Evolutionary conservation across 2,888 invertebrate species (phyloP).

Genomic region (Dusona sp.): DNA sequence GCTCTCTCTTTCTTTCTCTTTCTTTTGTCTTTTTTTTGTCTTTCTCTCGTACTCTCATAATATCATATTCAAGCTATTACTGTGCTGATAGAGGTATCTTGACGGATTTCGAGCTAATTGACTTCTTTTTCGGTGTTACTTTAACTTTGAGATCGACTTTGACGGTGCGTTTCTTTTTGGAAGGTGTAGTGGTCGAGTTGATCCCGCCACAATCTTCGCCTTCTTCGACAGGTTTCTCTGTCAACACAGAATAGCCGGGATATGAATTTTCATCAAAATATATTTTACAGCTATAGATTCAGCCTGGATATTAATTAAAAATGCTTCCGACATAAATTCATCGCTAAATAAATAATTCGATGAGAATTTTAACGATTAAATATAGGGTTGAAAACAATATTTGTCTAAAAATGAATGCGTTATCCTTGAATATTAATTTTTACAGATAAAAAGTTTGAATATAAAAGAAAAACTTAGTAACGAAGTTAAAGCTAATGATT

Average conservation of each 20-base stretch:
- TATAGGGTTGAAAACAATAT: neutral
- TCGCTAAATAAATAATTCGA: neutral
- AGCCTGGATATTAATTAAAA: neutral
- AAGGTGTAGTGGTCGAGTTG: slow-evolving; percentile 76
- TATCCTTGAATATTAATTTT: neutral
- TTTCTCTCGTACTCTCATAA: slow-evolving; percentile 73
- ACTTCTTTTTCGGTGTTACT: slow-evolving; percentile 83
- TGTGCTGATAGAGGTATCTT: slow-evolving; percentile 82
- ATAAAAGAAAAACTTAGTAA: neutral
- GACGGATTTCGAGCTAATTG: slow-evolving; percentile 76
- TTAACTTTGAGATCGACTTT: slow-evolving; percentile 84
- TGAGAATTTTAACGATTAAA: neutral
- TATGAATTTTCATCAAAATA: slow-evolving; percentile 44
- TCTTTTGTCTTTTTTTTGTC: neutral
- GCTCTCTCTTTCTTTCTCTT: slow-evolving; percentile 4
- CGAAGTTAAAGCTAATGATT: neutral
- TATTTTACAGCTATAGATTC: neutral
- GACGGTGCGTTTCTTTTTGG: slow-evolving; percentile 83
- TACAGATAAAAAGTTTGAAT: neutral
- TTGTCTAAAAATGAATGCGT: neutral
- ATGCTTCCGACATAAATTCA: neutral
- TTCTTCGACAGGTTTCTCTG: slow-evolving; percentile 80
- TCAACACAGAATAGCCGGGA: slow-evolving; percentile 81
- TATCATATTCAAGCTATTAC: slow-evolving; percentile 75
- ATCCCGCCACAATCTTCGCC: slow-evolving; percentile 71